Evolutionary conservation across 2,888 invertebrate species (phyloP).

Genomic region (Hecatera dysodea): DNA sequence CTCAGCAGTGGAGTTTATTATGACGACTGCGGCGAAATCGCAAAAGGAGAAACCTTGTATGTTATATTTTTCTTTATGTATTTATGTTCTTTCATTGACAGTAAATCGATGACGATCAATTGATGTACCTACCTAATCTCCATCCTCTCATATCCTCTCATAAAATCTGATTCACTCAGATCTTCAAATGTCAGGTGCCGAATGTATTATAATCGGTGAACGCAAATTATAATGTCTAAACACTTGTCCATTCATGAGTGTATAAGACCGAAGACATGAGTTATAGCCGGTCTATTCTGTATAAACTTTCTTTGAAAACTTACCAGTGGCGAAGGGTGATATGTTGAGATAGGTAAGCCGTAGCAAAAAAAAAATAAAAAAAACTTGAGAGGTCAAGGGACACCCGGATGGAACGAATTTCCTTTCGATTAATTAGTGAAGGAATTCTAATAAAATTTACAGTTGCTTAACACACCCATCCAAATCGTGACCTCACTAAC

Average conservation of each 20-base stretch:
- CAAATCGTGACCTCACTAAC: too few species aligned
- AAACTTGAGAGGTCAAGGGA: too few species aligned
- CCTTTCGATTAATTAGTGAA: too few species aligned
- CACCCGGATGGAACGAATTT: too few species aligned
- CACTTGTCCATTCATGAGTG: neutral
- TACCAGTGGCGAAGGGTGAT: too few species aligned
- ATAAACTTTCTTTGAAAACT: too few species aligned
- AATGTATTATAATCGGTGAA: too few species aligned
- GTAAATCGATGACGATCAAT: slow-evolving; percentile 17
- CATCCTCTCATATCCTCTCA: neutral
- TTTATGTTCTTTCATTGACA: slow-evolving; percentile 1
- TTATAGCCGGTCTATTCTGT: neutral
- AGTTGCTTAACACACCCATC: too few species aligned
- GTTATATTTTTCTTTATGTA: slow-evolving; percentile 57
- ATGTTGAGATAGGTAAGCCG: too few species aligned
- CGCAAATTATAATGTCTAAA: too few species aligned
- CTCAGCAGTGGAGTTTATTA: slow-evolving; percentile 66
- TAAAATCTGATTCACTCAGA: neutral
- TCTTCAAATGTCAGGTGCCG: neutral
- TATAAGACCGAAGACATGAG: neutral
- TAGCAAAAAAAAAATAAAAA: too few species aligned
- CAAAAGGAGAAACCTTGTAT: slow-evolving; percentile 84
- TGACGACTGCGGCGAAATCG: slow-evolving; percentile 79
- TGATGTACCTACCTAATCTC: neutral
- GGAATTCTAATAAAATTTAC: too few species aligned